These are phyloP conservation scores for Rachycentron canadum DNA, from an alignment of 2,797 vertebrate species.

Conservation along the genomic window DNA sequence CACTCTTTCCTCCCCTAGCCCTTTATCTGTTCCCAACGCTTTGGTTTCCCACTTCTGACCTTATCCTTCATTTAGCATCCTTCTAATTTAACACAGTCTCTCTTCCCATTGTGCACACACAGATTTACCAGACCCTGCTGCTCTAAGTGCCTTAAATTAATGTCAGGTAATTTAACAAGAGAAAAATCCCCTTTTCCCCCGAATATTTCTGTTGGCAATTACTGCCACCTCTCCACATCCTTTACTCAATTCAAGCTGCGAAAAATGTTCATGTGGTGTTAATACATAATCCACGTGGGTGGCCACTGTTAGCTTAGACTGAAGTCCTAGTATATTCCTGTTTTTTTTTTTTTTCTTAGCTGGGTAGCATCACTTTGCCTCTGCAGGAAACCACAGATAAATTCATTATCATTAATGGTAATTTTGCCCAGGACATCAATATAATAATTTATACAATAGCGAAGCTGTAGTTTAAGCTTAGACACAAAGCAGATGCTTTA, in stretches of 20 bases:
- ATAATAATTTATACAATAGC: constrained; percentile 27
- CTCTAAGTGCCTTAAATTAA: constrained; percentile 80
- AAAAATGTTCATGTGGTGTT: constrained; percentile 30
- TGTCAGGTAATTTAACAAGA: constrained; percentile 81
- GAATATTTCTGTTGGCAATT: constrained; percentile 55
- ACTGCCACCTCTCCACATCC: constrained; percentile 47
- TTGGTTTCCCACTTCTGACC: constrained; percentile 70
- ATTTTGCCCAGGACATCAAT: constrained; percentile 7
- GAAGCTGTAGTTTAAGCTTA: not conserved
- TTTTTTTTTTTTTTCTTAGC: constrained; percentile 10
- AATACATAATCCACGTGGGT: constrained; percentile 33
- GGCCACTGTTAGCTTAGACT: constrained; percentile 24
- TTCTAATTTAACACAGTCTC: constrained; percentile 67
- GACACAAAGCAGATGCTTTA: constrained; percentile 15
- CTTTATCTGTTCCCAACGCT: constrained; percentile 75
- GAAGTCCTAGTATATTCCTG: not conserved
- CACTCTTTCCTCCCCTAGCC: constrained; percentile 58
- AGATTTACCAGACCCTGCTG: constrained; percentile 61
- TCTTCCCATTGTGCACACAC: constrained; percentile 48
- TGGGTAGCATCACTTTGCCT: constrained; percentile 19
- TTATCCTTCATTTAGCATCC: constrained; percentile 71
- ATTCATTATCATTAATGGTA: constrained; percentile 7
- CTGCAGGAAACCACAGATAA: constrained; percentile 6
- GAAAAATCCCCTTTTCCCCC: constrained; percentile 79
- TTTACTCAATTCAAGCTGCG: constrained; percentile 35